Conservation (phyloP, 2,888 invertebrate genomes). For the Panzeria rudis region DNA sequence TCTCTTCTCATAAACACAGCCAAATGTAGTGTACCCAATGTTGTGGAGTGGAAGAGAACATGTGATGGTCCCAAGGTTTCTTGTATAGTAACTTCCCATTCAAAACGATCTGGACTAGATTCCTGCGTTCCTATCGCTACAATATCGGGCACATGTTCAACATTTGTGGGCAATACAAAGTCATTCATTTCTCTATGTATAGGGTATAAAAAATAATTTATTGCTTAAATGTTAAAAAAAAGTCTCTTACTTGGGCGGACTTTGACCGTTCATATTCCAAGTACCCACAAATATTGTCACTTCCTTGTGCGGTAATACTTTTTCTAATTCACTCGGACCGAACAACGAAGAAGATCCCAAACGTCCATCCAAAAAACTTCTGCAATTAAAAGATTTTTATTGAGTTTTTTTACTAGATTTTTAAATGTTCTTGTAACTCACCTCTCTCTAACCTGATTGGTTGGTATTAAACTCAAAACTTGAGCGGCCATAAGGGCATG, state of each 20-base stretch:
- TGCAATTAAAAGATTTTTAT: constrained; percentile 77
- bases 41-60: constrained; percentile 93
- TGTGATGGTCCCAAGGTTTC: constrained; percentile 97
- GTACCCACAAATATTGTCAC: constrained; percentile 95
- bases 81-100: constrained; percentile 96
- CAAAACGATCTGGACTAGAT: constrained; percentile 92
- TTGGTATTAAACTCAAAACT: constrained; percentile 91
- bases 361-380: constrained; percentile 92
- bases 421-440: constrained; percentile 76
- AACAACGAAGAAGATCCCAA: constrained; percentile 92
- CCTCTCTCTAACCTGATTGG: constrained; percentile 92
- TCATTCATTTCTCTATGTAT: constrained; percentile 91
- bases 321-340: constrained; percentile 92
- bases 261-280: constrained; percentile 98
- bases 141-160: constrained; percentile 94
- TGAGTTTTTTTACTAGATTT: neutral
- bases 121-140: constrained; percentile 97
- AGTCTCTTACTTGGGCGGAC: constrained; percentile 89
- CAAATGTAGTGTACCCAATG: constrained; percentile 94
- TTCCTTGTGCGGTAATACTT: constrained; percentile 93
- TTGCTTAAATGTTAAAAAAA: no score
- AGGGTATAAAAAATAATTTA: neutral
- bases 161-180: constrained; percentile 93
- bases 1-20: constrained; percentile 95
- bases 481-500: constrained; percentile 91